phyloP scores from a whole-genome alignment of 2,888 invertebrate species.

The Athetis lepigone region DNA sequence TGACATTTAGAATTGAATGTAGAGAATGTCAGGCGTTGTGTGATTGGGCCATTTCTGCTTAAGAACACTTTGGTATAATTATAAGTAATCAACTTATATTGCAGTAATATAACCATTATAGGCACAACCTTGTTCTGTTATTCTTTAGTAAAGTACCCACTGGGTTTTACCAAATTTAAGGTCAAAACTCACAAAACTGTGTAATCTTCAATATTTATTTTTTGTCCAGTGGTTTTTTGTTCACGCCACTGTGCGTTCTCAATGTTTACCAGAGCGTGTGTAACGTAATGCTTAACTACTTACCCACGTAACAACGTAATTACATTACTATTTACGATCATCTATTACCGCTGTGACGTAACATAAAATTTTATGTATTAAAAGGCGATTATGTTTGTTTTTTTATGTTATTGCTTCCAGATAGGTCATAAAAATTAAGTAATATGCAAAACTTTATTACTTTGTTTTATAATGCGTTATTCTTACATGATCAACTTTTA shows the following conservation, averaged over 20 bases:
- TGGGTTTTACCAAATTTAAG: not conserved
- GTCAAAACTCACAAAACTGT: not conserved
- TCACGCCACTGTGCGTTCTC: constrained; percentile 10
- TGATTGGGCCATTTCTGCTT: constrained; percentile 2
- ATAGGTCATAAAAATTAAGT: not conserved
- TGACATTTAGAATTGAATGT: constrained; percentile 38
- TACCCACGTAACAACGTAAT: constrained; percentile 25
- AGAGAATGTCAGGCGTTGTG: constrained; percentile 34
- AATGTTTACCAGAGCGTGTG: constrained; percentile 37
- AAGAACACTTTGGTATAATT: too few relatives aligned
- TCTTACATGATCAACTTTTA: not conserved
- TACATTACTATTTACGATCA: constrained; percentile 14
- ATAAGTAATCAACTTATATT: not conserved
- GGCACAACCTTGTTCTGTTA: too few relatives aligned
- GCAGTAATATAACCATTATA: not conserved
- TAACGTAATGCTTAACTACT: constrained; percentile 33
- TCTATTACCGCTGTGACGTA: constrained; percentile 11
- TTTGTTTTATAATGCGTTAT: not conserved
- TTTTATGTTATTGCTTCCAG: constrained; percentile 1
- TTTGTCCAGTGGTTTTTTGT: not conserved
- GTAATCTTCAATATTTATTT: not conserved
- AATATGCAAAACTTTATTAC: not conserved
- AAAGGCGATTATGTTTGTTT: constrained; percentile 1
- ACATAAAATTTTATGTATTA: constrained; percentile 14
- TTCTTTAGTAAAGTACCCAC: too few relatives aligned